Base-by-base conservation (phyloP, 2,113 vertebrate genomes). In the Leptobrachium ailaonicum region DNA sequence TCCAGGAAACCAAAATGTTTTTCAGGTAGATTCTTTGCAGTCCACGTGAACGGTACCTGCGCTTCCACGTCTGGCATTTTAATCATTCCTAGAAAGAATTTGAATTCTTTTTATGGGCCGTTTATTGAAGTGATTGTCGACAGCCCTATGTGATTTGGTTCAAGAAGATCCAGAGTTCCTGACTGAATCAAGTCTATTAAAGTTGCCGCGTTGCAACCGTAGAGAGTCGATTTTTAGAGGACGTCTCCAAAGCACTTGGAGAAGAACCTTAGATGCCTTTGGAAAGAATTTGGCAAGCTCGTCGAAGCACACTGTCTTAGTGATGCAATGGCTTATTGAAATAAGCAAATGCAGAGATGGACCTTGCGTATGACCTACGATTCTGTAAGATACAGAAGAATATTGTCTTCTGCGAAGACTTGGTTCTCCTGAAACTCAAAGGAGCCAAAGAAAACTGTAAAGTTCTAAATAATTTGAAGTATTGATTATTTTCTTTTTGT, bases 1-100 rank as follows among this genome's bases (percentile, higher is more conserved):
- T 0, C 97, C 98, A 64, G 95, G 96, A 86, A 99, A 98, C 89
- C 97, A 99, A 93, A 99, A 98, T 1, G 96, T 98, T 90, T 99
- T 98, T 90, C 96, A 98, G 82, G 93, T 98, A 90, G 97, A 98
- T 91, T 93, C 97, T 6, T 87, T 97, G 84, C 94, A 98, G 88
- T 99, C 98, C 87, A 98, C 97, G 95, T 99, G 97, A 99, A 90
- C 85, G 9, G 71, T 12, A 53, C 47, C 50, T 42, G 1, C 12
- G 71, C 84, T 66, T 77, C 70, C 64, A n/a, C 43, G 81, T 41
- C 12, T 85, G 84, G 71, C 68, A 85, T 32, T 32, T 32, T 85
- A 83, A 90, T 86, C 85, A 83, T 84, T 87, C 89, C 89, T 91
- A 85, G 80, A 80, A 41, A 69, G 64, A 81, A 74, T 85, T 89